Conservation (phyloP, 2,888 invertebrate species). For the Drosophila neoperkinsi region DNA sequence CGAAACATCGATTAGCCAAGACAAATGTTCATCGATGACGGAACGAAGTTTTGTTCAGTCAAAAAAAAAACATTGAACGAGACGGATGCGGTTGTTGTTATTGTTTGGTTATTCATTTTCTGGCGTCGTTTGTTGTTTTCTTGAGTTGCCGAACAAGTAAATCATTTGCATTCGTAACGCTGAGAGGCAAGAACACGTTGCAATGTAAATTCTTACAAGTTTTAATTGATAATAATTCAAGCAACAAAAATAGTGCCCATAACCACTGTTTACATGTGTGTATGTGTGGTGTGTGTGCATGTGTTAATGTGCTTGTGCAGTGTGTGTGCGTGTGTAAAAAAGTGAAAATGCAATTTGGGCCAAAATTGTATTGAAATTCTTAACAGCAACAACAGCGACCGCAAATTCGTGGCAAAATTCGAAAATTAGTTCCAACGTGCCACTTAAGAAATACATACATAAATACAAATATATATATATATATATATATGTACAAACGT, state of each 20-base stretch:
- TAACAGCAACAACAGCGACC: slow-evolving; percentile 45
- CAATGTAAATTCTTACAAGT: slow-evolving; percentile 57
- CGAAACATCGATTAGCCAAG: slow-evolving; percentile 13
- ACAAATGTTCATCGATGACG: slow-evolving; percentile 31
- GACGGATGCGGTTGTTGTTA: slow-evolving; percentile 57
- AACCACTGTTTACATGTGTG: slow-evolving; percentile 7
- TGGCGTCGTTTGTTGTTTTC: slow-evolving; percentile 65
- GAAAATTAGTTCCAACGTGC: slow-evolving; percentile 23
- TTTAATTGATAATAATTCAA: slow-evolving; percentile 51
- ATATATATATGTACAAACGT: slow-evolving; percentile 13
- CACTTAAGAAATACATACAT: slow-evolving; percentile 31
- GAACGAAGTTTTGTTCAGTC: slow-evolving; percentile 38
- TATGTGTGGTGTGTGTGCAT: slow-evolving; percentile 15
- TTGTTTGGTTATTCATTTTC: slow-evolving; percentile 63
- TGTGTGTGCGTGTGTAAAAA: slow-evolving; percentile 44
- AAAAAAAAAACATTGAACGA: slow-evolving; percentile 49
- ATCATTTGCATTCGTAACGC: slow-evolving; percentile 38
- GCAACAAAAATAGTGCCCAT: slow-evolving; percentile 3
- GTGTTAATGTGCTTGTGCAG: slow-evolving; percentile 21
- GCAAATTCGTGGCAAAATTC: slow-evolving; percentile 49
- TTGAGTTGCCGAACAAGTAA: slow-evolving; percentile 57
- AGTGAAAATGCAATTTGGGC: slow-evolving; percentile 73
- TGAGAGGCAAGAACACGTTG: slow-evolving; percentile 24
- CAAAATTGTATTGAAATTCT: slow-evolving; percentile 70
- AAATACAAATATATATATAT: slow-evolving; percentile 5